Evolutionary conservation across 2,888 invertebrate genomes (phyloP).

Genomic region (Loripinus fragilis): DNA sequence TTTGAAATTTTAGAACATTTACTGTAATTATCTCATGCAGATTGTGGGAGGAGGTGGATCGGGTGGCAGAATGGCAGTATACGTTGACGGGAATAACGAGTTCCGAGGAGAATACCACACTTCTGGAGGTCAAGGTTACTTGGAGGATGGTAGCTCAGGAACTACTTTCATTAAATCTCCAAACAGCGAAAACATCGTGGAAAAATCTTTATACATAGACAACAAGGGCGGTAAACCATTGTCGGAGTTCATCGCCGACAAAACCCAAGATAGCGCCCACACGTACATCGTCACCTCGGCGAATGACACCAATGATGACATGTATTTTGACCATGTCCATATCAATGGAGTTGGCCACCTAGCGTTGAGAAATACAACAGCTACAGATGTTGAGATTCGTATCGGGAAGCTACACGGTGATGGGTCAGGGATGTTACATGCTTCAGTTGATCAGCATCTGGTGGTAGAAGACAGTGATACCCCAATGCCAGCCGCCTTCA

Average conservation of each 20-base stretch:
- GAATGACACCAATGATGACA: constrained; percentile 33
- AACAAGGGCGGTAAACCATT: constrained; percentile 65
- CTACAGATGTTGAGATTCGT: constrained; percentile 39
- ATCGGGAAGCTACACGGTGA: constrained; percentile 69
- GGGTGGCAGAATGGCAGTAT: constrained; percentile 72
- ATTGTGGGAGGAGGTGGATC: constrained; percentile 71
- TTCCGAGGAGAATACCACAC: constrained; percentile 64
- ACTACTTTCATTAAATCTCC: constrained; percentile 64
- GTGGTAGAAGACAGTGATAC: constrained; percentile 57
- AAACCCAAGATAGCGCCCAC: constrained; percentile 60
- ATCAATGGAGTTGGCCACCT: constrained; percentile 68
- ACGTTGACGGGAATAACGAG: constrained; percentile 54
- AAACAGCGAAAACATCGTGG: constrained; percentile 17
- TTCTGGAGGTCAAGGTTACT: constrained; percentile 66
- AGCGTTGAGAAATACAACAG: constrained; percentile 55
- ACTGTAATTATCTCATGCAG: too few relatives aligned
- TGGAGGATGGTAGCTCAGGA: constrained; percentile 71
- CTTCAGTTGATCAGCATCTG: constrained; percentile 59
- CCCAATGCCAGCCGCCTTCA: constrained; percentile 70
- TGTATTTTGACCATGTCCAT: constrained; percentile 62
- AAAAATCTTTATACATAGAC: constrained; percentile 65
- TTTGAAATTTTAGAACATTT: too few relatives aligned
- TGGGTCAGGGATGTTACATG: constrained; percentile 69
- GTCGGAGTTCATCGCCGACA: constrained; percentile 54
- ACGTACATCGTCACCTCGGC: constrained; percentile 60